A percentile compares a stretch with the other conserved stretches of the same genome.
phyloP scores from a whole-genome alignment of 2,888 invertebrate species.

The Cataglyphis altisquamis region DNA sequence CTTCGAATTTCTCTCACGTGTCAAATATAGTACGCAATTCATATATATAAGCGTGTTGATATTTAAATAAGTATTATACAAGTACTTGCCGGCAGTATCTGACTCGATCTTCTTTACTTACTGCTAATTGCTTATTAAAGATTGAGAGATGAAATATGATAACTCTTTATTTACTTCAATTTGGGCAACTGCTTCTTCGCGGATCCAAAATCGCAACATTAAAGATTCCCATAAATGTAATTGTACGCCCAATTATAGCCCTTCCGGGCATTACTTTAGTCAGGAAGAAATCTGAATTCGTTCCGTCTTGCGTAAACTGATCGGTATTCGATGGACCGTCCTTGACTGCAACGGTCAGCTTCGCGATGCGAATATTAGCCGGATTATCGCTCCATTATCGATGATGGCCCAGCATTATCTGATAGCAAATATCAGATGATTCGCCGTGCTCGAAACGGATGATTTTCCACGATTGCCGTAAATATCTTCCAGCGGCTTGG shows the following conservation, averaged over 20 bases:
- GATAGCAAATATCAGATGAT: conserved; percentile 61
- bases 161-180: background rate
- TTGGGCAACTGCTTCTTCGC: background rate
- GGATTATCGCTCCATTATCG: conserved; percentile 29
- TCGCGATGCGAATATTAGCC: conserved; percentile 8
- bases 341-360: conserved; percentile 25
- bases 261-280: conserved; percentile 11
- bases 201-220: background rate
- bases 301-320: conserved; percentile 10
- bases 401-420: conserved; percentile 65
- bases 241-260: conserved; percentile 17
- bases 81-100: background rate
- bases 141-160: conserved; percentile 9
- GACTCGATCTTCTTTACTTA: background rate
- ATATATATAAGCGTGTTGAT: background rate
- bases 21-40: conserved; percentile 1
- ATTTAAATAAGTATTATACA: background rate
- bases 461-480: conserved; percentile 8
- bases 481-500: background rate
- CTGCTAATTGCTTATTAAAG: background rate
- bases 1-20: background rate
- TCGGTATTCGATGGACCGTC: conserved; percentile 38
- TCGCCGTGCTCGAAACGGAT: conserved; percentile 31
- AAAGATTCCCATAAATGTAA: background rate
- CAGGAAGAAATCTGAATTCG: conserved; percentile 8